These are phyloP conservation scores for Sebastes cheni DNA, from an alignment of 2,797 vertebrate genomes.

Conservation along the genomic window DNA sequence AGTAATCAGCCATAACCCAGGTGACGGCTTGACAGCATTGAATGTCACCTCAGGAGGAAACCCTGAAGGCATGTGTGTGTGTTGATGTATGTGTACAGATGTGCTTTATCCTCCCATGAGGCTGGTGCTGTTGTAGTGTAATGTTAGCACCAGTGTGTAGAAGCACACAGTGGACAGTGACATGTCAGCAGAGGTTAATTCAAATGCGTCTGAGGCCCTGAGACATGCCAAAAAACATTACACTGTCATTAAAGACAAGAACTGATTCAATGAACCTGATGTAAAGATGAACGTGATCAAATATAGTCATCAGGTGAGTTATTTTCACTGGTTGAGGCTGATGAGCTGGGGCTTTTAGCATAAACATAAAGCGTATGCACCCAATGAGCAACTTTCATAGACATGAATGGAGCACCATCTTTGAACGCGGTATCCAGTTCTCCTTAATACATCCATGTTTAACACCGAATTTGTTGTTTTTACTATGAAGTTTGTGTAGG, in stretches of 20 bases:
- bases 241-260: not conserved
- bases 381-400: not conserved
- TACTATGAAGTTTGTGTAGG: not conserved
- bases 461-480: not conserved
- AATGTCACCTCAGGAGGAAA: conserved; percentile 31
- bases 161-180: not conserved
- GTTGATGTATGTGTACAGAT: not conserved
- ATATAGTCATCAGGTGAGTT: not conserved
- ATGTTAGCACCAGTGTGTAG: not conserved
- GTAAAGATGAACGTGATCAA: not conserved
- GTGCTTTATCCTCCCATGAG: conserved; percentile 11
- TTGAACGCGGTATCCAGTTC: not conserved
- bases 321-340: not conserved
- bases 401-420: not conserved
- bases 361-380: not conserved
- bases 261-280: not conserved
- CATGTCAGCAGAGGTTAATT: not conserved
- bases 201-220: not conserved
- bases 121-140: conserved; percentile 11
- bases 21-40: conserved; percentile 9
- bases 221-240: not conserved
- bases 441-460: not conserved
- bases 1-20: not conserved
- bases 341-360: not conserved
- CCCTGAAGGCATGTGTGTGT: not conserved